A percentile compares a stretch with the other conserved stretches of the same genome.
These are phyloP conservation scores for Todus mexicanus DNA, from an alignment of 2,797 vertebrate genomes.

Conservation along the genomic window DNA sequence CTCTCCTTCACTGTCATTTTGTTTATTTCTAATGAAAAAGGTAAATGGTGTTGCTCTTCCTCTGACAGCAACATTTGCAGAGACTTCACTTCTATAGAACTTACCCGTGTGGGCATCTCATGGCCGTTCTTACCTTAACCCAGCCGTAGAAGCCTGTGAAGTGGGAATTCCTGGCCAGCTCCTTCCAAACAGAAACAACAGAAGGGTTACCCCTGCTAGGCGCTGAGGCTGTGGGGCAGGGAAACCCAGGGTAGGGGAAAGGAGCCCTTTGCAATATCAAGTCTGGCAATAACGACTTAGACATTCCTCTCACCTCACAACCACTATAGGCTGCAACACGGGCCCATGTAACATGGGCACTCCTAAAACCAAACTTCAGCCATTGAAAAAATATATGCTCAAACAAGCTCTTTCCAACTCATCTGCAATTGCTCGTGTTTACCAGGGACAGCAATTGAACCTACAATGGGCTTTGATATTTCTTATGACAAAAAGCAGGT, in stretches of 20 bases:
- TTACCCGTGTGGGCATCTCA: neutral
- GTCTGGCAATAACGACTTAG: neutral
- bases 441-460: neutral
- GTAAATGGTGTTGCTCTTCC: neutral
- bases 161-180: constrained; percentile 78
- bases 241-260: neutral
- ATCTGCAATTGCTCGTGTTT: neutral
- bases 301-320: neutral
- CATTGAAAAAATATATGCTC: neutral
- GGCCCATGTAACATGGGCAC: neutral
- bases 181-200: constrained; percentile 74
- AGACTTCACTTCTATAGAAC: neutral
- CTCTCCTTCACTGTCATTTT: neutral
- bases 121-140: constrained; percentile 75
- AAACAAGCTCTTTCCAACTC: neutral
- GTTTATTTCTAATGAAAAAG: neutral
- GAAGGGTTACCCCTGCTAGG: neutral
- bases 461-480: neutral
- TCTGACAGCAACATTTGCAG: neutral
- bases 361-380: neutral
- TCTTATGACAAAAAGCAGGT: neutral
- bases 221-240: neutral
- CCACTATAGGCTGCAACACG: too few species aligned
- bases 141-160: constrained; percentile 74
- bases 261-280: neutral